Base-by-base conservation (phyloP, 2,888 invertebrate species). In the Steromphala cineraria region DNA sequence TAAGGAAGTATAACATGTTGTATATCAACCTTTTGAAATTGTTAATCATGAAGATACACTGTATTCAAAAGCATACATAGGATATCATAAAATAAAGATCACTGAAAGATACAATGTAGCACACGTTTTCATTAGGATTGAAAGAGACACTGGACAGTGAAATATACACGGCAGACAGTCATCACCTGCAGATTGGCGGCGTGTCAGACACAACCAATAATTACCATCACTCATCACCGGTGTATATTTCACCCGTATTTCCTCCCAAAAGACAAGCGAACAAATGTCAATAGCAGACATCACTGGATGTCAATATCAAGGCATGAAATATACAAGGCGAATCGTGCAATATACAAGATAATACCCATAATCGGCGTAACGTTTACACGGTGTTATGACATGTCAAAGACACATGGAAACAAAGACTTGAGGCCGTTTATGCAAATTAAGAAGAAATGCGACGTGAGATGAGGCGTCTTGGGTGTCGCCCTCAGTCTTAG, bases 361-460 rank as follows among this genome's bases (percentile, higher is more conserved):
- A 24, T 24, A 56, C 46, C 46, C 46, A 46, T 46, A 46, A 46
- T 46, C 46, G 46, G 46, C 46, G 46, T 46, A 46, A 46, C 46
- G 46, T 10, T 5, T 46, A 46, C 46, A 46, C 46, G 46, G 13
- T 71, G 40, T 71, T 71, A 71, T 71, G 71, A 71, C 31, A 71
- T 71, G 31, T 36, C 36, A 71, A 17, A 31, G 21, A 55, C n/a
- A 28, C 53, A 55, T 55, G 36, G 55, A 76, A 55, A 53, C 53
- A 76, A 76, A 55, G 55, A 53, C 76, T 21, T 31, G 28, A 53
- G 55, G 76, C 28, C 53, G 53, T 24, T 31, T 76, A 76, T 76
- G 76, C 76, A 76, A 76, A 76, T 76, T 76, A 53, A 76, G 76
- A 55, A 24, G 53, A 76, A 55, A 76, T 28, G 31, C 36, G 76